These are phyloP conservation scores for Onychomys leucogaster DNA, from an alignment of 2,797 vertebrate genomes.

Conservation along the genomic window DNA sequence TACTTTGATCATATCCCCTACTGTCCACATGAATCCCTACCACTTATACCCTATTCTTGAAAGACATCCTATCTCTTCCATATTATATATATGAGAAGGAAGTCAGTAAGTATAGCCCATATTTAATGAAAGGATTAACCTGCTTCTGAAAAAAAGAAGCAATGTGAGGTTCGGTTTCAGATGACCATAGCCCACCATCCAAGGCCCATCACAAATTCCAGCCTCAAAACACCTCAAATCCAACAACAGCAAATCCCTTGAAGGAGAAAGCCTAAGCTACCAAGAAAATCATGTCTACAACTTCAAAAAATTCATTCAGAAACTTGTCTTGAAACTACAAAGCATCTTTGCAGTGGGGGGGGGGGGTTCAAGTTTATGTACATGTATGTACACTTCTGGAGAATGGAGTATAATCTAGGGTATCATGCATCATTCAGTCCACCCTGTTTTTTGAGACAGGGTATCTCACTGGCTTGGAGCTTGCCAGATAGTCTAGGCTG, in stretches of 20 bases:
- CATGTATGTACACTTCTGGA: background rate
- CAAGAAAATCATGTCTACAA: background rate
- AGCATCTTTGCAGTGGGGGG: background rate
- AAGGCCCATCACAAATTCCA: background rate
- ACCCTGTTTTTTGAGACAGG: background rate
- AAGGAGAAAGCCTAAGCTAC: background rate
- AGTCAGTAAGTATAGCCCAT: background rate
- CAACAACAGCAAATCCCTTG: background rate
- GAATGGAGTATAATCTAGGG: background rate
- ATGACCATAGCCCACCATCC: background rate
- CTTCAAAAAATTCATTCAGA: background rate
- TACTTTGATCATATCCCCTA: background rate
- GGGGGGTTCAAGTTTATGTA: background rate
- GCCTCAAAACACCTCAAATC: background rate
- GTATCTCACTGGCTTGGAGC: background rate
- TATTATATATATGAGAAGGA: background rate
- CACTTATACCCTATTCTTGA: background rate
- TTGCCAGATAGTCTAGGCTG: background rate
- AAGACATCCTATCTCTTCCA: background rate
- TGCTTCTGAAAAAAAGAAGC: background rate
- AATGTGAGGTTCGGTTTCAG: fast-evolving
- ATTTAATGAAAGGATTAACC: background rate
- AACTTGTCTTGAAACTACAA: background rate
- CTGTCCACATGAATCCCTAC: background rate
- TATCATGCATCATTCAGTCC: background rate